phyloP scores from a whole-genome alignment of 2,113 vertebrate species.

The Circaetus gallicus region DNA sequence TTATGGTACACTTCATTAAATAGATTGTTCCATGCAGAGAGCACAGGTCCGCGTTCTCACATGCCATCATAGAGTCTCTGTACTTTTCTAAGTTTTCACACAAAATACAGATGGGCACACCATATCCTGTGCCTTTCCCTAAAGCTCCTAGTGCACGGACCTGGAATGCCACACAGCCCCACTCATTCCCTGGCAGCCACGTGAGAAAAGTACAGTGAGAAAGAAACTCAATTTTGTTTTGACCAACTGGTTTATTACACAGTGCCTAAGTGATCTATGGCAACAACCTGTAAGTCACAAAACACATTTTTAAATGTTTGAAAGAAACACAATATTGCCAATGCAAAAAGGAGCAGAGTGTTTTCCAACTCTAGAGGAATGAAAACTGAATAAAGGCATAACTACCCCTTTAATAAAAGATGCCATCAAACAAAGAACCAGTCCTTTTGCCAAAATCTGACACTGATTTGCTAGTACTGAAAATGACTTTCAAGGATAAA shows the following conservation, averaged over 20 bases:
- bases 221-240: neutral
- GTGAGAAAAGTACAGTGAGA: neutral
- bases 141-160: neutral
- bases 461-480: neutral
- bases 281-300: neutral
- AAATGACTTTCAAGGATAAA: neutral
- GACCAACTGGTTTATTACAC: neutral
- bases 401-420: neutral
- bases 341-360: neutral
- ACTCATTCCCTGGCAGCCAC: neutral
- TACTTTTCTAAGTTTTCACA: neutral
- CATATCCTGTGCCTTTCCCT: neutral
- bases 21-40: neutral
- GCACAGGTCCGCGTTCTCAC: neutral
- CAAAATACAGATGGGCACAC: neutral
- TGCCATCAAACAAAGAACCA: neutral
- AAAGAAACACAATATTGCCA: neutral
- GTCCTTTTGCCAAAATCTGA: neutral
- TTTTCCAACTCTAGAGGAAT: neutral
- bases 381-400: neutral
- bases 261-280: neutral
- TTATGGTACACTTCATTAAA: neutral
- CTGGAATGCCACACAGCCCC: neutral
- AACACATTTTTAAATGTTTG: neutral
- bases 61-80: neutral